Evolutionary conservation across 1,140 invertebrate genomes (phyloP), one percentile per base, ranked within the genome.

Genomic region (Phortica variegata): DNA sequence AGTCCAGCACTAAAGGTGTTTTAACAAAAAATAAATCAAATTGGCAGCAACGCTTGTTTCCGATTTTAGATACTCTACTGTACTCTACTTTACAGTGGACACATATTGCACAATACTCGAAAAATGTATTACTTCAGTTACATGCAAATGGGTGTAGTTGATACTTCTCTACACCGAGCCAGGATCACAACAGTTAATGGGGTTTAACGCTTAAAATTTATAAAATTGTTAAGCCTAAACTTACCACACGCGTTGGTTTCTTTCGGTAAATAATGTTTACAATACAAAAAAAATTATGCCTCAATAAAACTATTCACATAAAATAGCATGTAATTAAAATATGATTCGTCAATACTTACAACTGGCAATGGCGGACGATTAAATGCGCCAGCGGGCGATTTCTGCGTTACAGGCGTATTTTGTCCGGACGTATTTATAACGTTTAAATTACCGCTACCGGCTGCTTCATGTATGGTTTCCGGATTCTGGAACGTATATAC

Each of bases 401-500:
- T 76, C 43, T 75, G 73, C 26, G 73, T 65, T 16, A 53, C 59
- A 37, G 68, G 65, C 8, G 60, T 61, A 34, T 57, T 65, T 13
- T 66, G 63, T 2, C 66, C 70, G n/a, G 70, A 65, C 2, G 46
- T 20, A 3, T 33, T 43, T 32, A 38, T 43, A 13, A 54, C 44
- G 36, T 54, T 57, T 32, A 23, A 34, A 12, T 40, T 17, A 21
- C 23, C 45, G 3, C 29, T 19, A 38, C 18, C 18, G 5, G 47
- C 21, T 3, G 38, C 40, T 38, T 80, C 60, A 75, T 77, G 43
- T 79, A 83, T 58, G 80, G 73, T 72, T 52, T 85, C 83, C 15
- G 85, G 86, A 52, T 86, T 85, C 76, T 88, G 86, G 80, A 95
- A 95, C 59, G 92, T 93, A 65, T 93, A 91, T 7, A 91, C 87